Conservation (phyloP, 2,888 invertebrate genomes). For the Omphaloscelis lunosa region DNA sequence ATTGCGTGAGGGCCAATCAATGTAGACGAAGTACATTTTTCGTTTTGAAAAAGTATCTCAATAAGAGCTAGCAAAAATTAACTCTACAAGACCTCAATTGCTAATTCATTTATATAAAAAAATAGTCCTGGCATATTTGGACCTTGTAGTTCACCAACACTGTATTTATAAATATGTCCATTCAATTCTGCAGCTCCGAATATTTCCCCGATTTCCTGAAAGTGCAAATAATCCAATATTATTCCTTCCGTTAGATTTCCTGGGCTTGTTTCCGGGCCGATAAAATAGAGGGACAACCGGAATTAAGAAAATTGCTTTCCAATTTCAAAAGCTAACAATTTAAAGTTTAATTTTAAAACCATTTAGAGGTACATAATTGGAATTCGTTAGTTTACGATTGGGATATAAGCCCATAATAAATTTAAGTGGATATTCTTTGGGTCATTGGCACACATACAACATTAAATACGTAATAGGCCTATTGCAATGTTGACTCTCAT, state of each 20-base stretch:
- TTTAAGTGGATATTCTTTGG: slow-evolving; percentile 16
- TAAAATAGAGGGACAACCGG: slow-evolving; percentile 17
- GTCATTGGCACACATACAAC: slow-evolving; percentile 26
- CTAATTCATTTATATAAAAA: neutral
- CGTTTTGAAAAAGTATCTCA: neutral
- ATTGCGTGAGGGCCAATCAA: neutral
- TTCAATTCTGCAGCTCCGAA: slow-evolving; percentile 26
- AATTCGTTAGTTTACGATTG: neutral
- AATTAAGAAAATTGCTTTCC: slow-evolving; percentile 38
- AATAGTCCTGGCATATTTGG: neutral
- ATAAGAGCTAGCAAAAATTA: neutral
- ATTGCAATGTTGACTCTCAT: slow-evolving; percentile 31
- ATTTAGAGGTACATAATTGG: neutral
- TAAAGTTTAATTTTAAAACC: neutral
- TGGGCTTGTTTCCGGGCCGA: slow-evolving; percentile 8
- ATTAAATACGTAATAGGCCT: slow-evolving; percentile 15
- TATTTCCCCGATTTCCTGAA: slow-evolving; percentile 2
- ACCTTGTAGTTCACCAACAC: slow-evolving; percentile 1
- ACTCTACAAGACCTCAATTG: neutral
- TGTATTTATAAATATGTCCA: slow-evolving; percentile 13
- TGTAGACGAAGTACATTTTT: neutral
- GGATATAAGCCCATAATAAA: neutral
- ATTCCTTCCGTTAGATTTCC: slow-evolving; percentile 45
- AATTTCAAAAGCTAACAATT: slow-evolving; percentile 17
- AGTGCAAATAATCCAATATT: slow-evolving; percentile 32